A percentile compares a stretch with the other conserved stretches of the same genome.
These are phyloP conservation scores for Leptinotarsa texana DNA, from an alignment of 1,140 invertebrate genomes.

Conservation along the genomic window DNA sequence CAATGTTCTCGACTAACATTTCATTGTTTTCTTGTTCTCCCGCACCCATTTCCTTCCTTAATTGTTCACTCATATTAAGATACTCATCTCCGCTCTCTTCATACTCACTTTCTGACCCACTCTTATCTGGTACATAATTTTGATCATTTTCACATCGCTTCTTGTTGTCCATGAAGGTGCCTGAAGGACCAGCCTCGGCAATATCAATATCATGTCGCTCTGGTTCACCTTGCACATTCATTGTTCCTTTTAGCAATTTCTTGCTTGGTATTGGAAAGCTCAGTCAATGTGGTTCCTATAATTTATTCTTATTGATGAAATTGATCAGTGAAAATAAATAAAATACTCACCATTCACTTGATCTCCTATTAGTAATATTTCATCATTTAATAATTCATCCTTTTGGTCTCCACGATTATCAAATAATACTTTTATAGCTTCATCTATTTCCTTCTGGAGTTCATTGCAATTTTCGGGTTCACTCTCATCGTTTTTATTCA, in stretches of 20 bases:
- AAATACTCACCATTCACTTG: background rate
- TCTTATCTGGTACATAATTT: conserved; percentile 12
- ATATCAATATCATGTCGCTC: conserved; percentile 9
- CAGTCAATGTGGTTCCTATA: background rate
- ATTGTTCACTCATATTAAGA: conserved; percentile 8
- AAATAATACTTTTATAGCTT: conserved; percentile 5
- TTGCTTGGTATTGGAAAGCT: conserved; percentile 2
- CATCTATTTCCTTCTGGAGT: background rate
- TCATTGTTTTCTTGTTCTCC: conserved; percentile 17
- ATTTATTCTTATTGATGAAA: conserved; percentile 3
- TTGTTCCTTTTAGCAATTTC: background rate
- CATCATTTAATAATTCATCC: conserved; percentile 2
- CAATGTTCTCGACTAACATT: conserved; percentile 8
- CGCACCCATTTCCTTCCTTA: background rate
- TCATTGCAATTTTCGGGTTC: background rate
- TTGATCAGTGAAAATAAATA: background rate
- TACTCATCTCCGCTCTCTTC: conserved; percentile 2
- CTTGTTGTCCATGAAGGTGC: background rate
- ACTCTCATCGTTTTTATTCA: background rate
- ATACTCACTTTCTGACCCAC: conserved; percentile 1
- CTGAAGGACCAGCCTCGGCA: conserved; percentile 8
- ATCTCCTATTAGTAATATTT: background rate
- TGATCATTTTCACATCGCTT: background rate
- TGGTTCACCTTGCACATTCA: background rate
- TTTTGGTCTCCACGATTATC: background rate